Evolutionary conservation across 64 coral and sea anemone genomes (phyloP), one percentile per base, ranked within the genome.

Genomic region (Orbicella faveolata): DNA sequence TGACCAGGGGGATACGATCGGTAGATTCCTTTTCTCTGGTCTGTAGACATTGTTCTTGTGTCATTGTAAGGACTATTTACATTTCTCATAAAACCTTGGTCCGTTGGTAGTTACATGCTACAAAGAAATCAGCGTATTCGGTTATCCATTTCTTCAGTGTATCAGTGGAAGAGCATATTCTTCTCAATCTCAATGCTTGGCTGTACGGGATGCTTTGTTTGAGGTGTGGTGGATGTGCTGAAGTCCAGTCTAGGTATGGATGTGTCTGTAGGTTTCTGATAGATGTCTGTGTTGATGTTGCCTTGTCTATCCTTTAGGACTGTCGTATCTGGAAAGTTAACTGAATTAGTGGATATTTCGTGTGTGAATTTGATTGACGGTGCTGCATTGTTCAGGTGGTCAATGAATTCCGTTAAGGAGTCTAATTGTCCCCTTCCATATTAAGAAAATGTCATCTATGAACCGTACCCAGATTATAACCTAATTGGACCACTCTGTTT

Each of bases 131-230:
- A 20, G 34, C 78, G 52, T 89, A 89, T 65, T 89, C 88, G 16
- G 17, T 10, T 51, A 88, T 88, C 75, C n/a, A 18, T n/a, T 88
- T 57, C 75, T 75, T 73, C 33, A 88, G 33, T 26, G 86, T 76
- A n/a, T 88, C 86, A 52, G 25, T 76, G 36, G 73, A 25, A 75
- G 39, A 75, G 55, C 86, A 88, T 75, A 88, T 88, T 88, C 51
- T 30, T 53, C 86, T 73, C 54, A 88, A 57, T 30, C 86, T 73
- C 52, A 88, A 59, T 10, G 86, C 48, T 76, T 87, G 84, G 21
- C 84, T 87, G 35, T 73, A 87, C 23, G 67, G 84, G 41, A 87
- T 87, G 30, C 63, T 15, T 2, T 4, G 16, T 52, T 36, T 87
- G 19, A 63, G 72, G 36, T 87, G 63, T 16, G 66, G 21, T 23